Base-by-base conservation (phyloP, 2,113 vertebrate genomes). In the Psettodes erumei region DNA sequence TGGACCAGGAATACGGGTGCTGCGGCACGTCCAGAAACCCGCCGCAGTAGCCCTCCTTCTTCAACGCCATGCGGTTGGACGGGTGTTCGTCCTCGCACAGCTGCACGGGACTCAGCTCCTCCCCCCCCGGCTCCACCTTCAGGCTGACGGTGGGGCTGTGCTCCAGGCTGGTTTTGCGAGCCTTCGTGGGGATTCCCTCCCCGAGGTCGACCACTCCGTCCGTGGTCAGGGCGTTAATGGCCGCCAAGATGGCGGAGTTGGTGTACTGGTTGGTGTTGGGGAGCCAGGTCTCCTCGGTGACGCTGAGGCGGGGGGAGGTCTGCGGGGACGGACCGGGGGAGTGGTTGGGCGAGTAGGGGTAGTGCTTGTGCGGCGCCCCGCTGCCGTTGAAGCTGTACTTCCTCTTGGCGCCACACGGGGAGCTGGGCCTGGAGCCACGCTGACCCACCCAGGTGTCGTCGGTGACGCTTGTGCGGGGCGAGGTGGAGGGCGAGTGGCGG, bases 171-270 rank as follows among this genome's bases (percentile, higher is more conserved):
- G 97, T 99, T 89, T 95, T 96, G 55, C 98, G 94, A 0, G 98
- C 94, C 88, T 99, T 99, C 45, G 96, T 71, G 21, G 98, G 97
- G 84, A 99, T 95, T 0, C 96, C 97, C 0, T 99, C 97, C 0
- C 92, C 95, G 58, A 97, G 92, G 70, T 99, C 97, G 0, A 93
- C 89, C 71, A 95, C 91, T 71, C 96, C 91, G 67, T 99, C 98
- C 0, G 98, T 99, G 94, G 95, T 97, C 85, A 99, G 93, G 28
- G 98, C 98, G 0, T 98, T 99, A 85, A 99, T 99, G 89, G 98
- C 98, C 0, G 96, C 98, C 0, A 99, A 95, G 0, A 99, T 99
- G 84, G 98, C 98, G 0, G 96, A 99, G 89, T 98, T 99, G 91
- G 98, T 97, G 82, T 98, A 98, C 87, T 98, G 98, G 77, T 97